These are phyloP conservation scores for Agrochola lota DNA, from an alignment of 2,888 invertebrate species.

Conservation along the genomic window DNA sequence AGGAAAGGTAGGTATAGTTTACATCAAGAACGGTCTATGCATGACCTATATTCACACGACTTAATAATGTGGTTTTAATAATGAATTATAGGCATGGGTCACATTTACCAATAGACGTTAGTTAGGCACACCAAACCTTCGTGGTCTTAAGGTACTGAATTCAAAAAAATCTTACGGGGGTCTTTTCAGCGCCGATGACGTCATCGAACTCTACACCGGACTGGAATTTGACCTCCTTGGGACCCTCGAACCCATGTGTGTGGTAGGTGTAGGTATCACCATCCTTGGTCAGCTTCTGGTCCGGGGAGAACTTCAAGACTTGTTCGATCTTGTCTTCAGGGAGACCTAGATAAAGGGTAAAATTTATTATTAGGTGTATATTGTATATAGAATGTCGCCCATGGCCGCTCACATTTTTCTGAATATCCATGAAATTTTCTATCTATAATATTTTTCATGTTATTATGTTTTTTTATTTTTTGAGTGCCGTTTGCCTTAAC, in stretches of 20 bases:
- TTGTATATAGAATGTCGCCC: neutral
- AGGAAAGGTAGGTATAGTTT: neutral
- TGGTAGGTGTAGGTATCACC: conserved; percentile 73
- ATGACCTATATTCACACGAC: neutral
- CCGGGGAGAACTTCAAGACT: conserved; percentile 54
- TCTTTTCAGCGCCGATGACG: conserved; percentile 49
- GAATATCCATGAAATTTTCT: too few species aligned
- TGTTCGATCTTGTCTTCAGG: conserved; percentile 66
- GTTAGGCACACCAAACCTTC: neutral
- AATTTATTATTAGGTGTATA: neutral
- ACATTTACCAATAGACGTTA: neutral
- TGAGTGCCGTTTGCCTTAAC: too few species aligned
- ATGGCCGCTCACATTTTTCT: too few species aligned
- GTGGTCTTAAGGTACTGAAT: neutral
- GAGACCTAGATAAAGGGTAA: conserved; percentile 58
- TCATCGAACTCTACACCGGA: conserved; percentile 77
- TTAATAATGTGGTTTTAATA: too few species aligned
- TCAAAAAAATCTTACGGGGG: conserved; percentile 38
- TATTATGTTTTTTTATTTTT: too few species aligned
- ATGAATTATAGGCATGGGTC: neutral
- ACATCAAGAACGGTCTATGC: neutral
- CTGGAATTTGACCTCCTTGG: conserved; percentile 69
- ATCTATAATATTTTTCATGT: too few species aligned
- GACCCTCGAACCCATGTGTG: conserved; percentile 45
- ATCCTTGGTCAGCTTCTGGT: conserved; percentile 69